Evolutionary conservation across 2,888 invertebrate genomes (phyloP), one percentile per base, ranked within the genome.

Genomic region (Dioctria rufipes): DNA sequence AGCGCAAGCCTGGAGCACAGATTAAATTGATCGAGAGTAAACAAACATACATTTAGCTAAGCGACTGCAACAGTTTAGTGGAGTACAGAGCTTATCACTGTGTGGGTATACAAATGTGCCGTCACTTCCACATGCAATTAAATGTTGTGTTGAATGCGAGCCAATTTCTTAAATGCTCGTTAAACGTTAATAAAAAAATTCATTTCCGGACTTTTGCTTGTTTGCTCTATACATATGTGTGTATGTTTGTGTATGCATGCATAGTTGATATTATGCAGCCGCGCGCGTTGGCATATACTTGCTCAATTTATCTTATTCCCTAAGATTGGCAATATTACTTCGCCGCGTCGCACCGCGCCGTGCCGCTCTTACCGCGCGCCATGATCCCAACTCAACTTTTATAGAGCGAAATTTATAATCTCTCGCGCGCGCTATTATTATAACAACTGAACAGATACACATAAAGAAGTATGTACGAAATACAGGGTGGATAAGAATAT

Each of bases 121-220:
- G 58, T 42, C 73, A 73, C 58, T 75, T 75, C 73, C 60, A 75
- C 51, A 75, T 75, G 42, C 40, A 58, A 75, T 75, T 69, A 75
- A 75, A 13, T 60, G 25, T 25, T 25, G 40, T 60, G 60, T 60
- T 60, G 73, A 75, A 42, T 75, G 58, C 73, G 42, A 75, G 73
- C 73, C 73, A 75, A 75, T 58, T 75, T 75, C 60, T 75, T 58
- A 75, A 60, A 75, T 54, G 58, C 37, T 71, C 71, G 71, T 71
- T 40, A 77, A 43, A 43, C 13, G 61, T 51, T n/a, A 61, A 78
- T 49, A 61, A 78, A 71, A 71, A 51, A 78, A 9, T 78, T 51
- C 73, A 75, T 75, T 75, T 75, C 73, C 73, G 73, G 73, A 75
- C 73, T 73, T 25, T 73, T 75, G 73, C 43, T 43, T 75, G 37